Base-by-base conservation (phyloP, 2,797 vertebrate species). In the Microctenopoma stevenorrisi region DNA sequence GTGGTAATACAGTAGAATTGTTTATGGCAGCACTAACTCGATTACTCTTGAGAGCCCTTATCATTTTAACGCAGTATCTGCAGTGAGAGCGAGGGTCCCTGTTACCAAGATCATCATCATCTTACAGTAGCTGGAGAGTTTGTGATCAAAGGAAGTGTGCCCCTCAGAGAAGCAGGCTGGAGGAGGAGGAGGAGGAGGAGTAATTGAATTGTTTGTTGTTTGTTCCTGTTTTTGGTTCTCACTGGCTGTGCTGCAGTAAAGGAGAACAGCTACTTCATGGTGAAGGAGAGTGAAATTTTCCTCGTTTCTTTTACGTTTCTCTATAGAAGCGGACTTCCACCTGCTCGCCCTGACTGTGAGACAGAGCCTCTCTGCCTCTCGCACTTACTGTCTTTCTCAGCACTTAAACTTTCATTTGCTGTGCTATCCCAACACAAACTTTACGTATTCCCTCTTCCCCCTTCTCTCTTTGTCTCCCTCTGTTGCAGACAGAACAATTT, bases 401-500 rank as follows among this genome's bases (percentile, higher is more conserved):
- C 10, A 0, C 64, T 57, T 62, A 54, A 1, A 67, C 66, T 80
- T 78, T 75, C 64, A 77, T 76, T 78, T 79, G 65, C 50, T 33
- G 52, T 67, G 6, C 76, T 43, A n/a, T 58, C 28, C 63, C 40
- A 47, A 57, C 53, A 68, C 77, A 40, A 72, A 65, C 67, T 38
- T 38, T 82, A 40, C 49, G 54, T 61, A 37, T 73, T 38, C 63
- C 22, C 70, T 48, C 71, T 47, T 48, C 76, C 38, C 42, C 46
- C 10, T 44, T 60, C 51, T 53, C 5, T 76, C 77, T 70, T n/a
- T 49, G 43, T 57, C 12, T 62, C 44, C 57, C 50, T 74, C 55
- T 52, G 38, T 62, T 15, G 37, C 89, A 99, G 98, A 98, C 96
- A 6, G 96, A 99, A 85, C 92, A 96, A 79, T 99, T 99, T 89